These are phyloP conservation scores for Oryzias dopingdopingensis DNA, from an alignment of 2,797 vertebrate species.

Conservation along the genomic window DNA sequence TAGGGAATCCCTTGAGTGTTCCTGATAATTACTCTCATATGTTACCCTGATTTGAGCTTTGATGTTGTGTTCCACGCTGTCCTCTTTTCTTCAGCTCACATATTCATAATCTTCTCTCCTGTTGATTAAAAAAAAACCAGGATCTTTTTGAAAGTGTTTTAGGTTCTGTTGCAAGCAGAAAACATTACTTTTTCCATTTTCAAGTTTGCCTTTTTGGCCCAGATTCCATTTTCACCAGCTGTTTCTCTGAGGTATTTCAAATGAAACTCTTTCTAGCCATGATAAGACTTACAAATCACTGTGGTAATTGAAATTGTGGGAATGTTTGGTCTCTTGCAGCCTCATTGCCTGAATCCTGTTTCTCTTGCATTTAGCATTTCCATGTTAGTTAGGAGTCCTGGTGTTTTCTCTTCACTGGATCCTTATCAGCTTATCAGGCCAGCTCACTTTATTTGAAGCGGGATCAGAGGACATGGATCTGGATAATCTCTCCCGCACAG, in stretches of 20 bases:
- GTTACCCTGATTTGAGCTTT: constrained; percentile 49
- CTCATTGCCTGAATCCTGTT: constrained; percentile 18
- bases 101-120: constrained; percentile 7
- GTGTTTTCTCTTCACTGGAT: constrained; percentile 42
- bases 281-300: constrained; percentile 24
- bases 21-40: constrained; percentile 61
- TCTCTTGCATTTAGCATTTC: constrained; percentile 9
- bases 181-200: constrained; percentile 19
- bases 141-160: background rate
- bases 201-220: constrained; percentile 13
- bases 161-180: constrained; percentile 12
- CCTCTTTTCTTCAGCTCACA: constrained; percentile 20
- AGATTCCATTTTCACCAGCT: constrained; percentile 1
- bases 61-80: constrained; percentile 33
- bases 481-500: constrained; percentile 27
- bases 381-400: constrained; percentile 25
- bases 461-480: constrained; percentile 34
- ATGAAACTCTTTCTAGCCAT: background rate
- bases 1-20: constrained; percentile 47
- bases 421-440: constrained; percentile 57
- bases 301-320: constrained; percentile 30
- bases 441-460: constrained; percentile 51
- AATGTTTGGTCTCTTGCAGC: constrained; percentile 26
- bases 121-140: constrained; percentile 9
- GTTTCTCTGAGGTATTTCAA: too few species aligned